Evolutionary conservation across 2,888 invertebrate genomes (phyloP).

Genomic region (Cantharis nigra): DNA sequence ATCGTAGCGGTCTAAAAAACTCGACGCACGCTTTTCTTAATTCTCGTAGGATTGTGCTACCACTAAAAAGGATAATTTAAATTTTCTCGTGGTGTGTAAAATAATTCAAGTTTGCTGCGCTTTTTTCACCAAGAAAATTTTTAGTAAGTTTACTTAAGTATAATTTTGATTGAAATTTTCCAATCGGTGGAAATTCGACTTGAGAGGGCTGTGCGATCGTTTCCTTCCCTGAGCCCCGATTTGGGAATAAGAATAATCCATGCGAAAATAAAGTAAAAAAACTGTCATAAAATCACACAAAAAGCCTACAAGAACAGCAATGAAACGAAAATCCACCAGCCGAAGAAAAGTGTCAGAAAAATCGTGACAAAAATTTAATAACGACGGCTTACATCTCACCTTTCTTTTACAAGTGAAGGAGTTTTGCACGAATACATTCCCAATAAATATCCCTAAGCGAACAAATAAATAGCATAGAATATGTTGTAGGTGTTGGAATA

Average conservation of each 20-base stretch:
- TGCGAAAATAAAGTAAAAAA: conserved; percentile 9
- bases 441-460: neutral
- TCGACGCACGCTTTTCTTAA: conserved; percentile 27
- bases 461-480: neutral
- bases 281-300: conserved; percentile 7
- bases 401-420: neutral
- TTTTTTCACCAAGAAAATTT: neutral
- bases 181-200: neutral
- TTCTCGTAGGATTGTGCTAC: conserved; percentile 22
- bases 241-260: conserved; percentile 7
- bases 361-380: conserved; percentile 23
- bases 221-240: neutral
- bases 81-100: neutral
- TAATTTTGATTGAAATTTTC: neutral
- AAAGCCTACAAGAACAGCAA: conserved; percentile 4
- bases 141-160: neutral
- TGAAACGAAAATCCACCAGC: conserved; percentile 15
- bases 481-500: neutral
- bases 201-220: neutral
- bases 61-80: neutral
- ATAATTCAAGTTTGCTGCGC: neutral
- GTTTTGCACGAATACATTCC: neutral
- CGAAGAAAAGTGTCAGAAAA: conserved; percentile 15
- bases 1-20: conserved; percentile 32
- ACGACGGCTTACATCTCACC: conserved; percentile 4